Percentiles rank a stretch among this genome's conserved stretches.
phyloP scores from a whole-genome alignment of 2,113 vertebrate genomes.

The Aramus guarauna region DNA sequence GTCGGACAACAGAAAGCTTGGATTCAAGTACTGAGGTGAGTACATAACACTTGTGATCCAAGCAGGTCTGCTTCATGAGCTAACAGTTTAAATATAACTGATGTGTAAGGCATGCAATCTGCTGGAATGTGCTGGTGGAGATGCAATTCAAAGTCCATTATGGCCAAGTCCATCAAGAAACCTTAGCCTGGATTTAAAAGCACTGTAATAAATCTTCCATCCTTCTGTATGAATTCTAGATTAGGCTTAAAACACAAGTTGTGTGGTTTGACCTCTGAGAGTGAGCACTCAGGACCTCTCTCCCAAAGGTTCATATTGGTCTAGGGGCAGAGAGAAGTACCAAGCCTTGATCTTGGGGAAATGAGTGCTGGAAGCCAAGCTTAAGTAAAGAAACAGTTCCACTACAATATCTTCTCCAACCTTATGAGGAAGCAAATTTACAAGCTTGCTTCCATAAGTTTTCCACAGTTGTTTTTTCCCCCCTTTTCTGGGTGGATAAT shows the following conservation, averaged over 20 bases:
- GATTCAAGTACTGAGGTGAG: neutral
- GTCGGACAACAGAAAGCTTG: neutral
- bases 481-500: neutral
- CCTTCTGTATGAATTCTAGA: neutral
- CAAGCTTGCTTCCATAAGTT: neutral
- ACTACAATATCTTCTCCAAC: neutral
- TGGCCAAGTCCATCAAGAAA: neutral
- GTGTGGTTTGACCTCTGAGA: neutral
- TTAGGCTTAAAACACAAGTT: neutral
- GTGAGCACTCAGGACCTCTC: neutral
- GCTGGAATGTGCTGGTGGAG: neutral
- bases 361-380: neutral
- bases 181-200: neutral
- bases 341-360: neutral
- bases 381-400: neutral
- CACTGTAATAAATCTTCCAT: neutral
- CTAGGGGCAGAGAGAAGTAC: neutral
- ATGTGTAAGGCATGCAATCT: accelerated
- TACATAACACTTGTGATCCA: neutral
- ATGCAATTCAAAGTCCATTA: neutral
- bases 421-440: neutral
- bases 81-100: neutral
- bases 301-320: neutral
- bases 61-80: accelerated
- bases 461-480: neutral